phyloP scores from a whole-genome alignment of 2,888 invertebrate species.

The Nymphalis c-album region DNA sequence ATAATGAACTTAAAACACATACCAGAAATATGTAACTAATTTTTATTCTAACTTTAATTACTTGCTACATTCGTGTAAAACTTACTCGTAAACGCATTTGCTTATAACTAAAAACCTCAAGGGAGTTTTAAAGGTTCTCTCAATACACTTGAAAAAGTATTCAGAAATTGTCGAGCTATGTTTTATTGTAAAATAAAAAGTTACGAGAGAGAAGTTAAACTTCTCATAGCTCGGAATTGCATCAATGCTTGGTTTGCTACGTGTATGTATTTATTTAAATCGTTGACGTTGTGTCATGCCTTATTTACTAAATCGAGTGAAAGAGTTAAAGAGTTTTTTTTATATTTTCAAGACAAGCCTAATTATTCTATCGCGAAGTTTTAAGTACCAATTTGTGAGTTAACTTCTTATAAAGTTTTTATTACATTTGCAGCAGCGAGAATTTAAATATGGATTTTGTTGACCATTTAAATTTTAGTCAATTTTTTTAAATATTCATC shows the following conservation, averaged over 20 bases:
- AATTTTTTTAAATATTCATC: too few species aligned
- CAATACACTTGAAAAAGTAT: too few species aligned
- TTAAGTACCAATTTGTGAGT: conserved; percentile 7
- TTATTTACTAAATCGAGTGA: conserved; percentile 23
- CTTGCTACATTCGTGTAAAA: too few species aligned
- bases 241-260: conserved; percentile 12
- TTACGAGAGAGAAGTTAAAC: conserved; percentile 10
- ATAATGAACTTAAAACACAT: too few species aligned
- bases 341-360: conserved; percentile 12
- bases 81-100: too few species aligned
- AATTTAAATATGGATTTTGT: background rate
- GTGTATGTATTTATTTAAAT: conserved; percentile 10
- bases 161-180: background rate
- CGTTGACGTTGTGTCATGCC: conserved; percentile 13
- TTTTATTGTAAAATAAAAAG: conserved; percentile 13
- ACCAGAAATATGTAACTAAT: too few species aligned
- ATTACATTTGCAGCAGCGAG: background rate
- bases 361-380: background rate
- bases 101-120: too few species aligned
- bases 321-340: background rate
- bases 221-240: background rate
- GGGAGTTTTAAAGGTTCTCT: too few species aligned
- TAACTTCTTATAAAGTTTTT: background rate
- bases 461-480: background rate
- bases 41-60: too few species aligned